Evolutionary conservation across 2,797 vertebrate genomes (phyloP).

Genomic region (Psittacula echo): DNA sequence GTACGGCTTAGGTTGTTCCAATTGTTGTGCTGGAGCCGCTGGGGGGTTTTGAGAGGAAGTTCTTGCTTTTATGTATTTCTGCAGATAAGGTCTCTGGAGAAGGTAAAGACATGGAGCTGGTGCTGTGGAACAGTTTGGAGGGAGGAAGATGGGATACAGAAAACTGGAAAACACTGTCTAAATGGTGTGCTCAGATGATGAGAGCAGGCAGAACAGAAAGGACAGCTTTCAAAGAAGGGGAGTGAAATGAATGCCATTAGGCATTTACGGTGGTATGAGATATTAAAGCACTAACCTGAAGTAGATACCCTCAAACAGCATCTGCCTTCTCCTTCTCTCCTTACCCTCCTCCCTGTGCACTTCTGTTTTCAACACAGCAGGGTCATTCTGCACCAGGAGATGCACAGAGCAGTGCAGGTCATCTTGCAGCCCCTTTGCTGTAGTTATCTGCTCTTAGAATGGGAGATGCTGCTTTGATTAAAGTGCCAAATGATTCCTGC

Average conservation of each 20-base stretch:
- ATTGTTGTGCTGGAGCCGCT: neutral
- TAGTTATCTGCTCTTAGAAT: neutral
- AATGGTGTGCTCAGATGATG: neutral
- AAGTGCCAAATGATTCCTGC: slow-evolving; percentile 66
- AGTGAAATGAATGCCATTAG: too few relatives aligned
- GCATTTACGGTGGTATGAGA: neutral
- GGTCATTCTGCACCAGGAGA: neutral
- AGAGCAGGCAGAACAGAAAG: neutral
- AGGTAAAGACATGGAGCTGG: neutral
- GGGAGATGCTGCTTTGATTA: slow-evolving; percentile 58
- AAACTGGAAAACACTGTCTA: neutral
- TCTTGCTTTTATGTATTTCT: neutral
- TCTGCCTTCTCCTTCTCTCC: neutral
- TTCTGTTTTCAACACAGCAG: neutral
- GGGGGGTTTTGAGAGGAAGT: neutral
- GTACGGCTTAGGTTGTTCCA: neutral
- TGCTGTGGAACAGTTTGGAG: neutral
- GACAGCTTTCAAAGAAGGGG: neutral
- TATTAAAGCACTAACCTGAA: neutral
- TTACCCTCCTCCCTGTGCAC: fast-evolving
- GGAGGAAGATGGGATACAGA: neutral
- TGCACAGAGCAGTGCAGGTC: neutral
- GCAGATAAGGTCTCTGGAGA: neutral
- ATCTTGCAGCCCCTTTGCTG: neutral
- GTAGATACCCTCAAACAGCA: neutral